A percentile compares a stretch with the other conserved stretches of the same genome.
Conservation (phyloP, 1,140 invertebrate genomes). For the Radopholus similis region DNA sequence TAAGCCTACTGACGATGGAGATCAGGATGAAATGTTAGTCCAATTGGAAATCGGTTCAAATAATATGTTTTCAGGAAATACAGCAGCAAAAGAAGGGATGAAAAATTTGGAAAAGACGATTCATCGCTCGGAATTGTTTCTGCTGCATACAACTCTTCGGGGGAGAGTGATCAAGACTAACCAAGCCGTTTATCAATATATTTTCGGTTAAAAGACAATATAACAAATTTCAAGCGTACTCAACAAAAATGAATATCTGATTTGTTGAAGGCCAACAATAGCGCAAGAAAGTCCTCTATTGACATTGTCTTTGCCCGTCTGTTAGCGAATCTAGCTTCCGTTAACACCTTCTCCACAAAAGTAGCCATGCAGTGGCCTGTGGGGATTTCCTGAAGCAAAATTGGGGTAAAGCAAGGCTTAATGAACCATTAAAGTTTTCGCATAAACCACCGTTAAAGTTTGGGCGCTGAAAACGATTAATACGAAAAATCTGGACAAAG, state of each 20-base stretch:
- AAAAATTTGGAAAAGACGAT: too few relatives aligned
- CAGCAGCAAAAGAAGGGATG: too few relatives aligned
- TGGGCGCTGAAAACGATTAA: background rate
- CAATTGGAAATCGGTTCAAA: too few relatives aligned
- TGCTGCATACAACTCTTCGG: too few relatives aligned
- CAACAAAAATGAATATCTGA: conserved; percentile 50
- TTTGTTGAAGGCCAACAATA: conserved; percentile 56
- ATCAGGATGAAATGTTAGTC: too few relatives aligned
- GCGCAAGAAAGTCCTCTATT: conserved; percentile 86
- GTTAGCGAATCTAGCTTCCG: conserved; percentile 68
- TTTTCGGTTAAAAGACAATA: background rate
- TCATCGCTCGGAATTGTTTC: too few relatives aligned
- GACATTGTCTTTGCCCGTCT: conserved; percentile 88
- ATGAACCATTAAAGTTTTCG: background rate
- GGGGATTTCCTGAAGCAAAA: conserved; percentile 70
- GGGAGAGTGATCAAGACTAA: too few relatives aligned
- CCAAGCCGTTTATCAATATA: too few relatives aligned
- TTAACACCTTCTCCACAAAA: conserved; percentile 75
- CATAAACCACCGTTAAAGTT: background rate
- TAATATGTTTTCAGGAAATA: too few relatives aligned
- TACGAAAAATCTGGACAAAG: too few relatives aligned
- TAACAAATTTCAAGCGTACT: conserved; percentile 30
- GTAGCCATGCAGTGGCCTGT: conserved; percentile 79
- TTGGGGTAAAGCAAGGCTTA: background rate
- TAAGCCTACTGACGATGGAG: too few relatives aligned